phyloP scores from a whole-genome alignment of 2,888 invertebrate genomes.

The Chrysodeixis includens region DNA sequence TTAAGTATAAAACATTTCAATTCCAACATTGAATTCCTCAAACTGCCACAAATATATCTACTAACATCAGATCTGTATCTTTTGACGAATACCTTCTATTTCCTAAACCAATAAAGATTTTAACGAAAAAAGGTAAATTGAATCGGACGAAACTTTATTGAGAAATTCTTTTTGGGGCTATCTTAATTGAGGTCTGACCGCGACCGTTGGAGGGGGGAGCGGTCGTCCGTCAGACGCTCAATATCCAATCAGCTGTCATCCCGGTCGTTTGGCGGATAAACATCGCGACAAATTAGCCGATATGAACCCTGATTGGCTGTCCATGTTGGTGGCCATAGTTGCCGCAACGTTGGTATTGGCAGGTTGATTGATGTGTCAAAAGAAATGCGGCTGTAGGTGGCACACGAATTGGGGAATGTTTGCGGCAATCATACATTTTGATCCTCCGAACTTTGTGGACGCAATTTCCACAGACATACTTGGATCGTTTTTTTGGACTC shows the following conservation, averaged over 20 bases:
- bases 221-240: constrained; percentile 41
- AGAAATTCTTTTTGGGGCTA: constrained; percentile 31
- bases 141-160: constrained; percentile 36
- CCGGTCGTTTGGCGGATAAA: constrained; percentile 50
- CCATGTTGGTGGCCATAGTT: constrained; percentile 10
- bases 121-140: constrained; percentile 28
- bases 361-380: constrained; percentile 35
- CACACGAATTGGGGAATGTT: constrained; percentile 12
- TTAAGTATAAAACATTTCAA: too few relatives aligned
- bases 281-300: constrained; percentile 53
- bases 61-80: not conserved
- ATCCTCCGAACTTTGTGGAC: not conserved
- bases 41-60: not conserved
- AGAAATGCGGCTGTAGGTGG: constrained; percentile 16
- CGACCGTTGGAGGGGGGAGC: not conserved
- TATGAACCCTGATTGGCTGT: constrained; percentile 35
- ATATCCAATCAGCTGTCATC: constrained; percentile 45
- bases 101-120: not conserved
- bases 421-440: not conserved
- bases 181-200: constrained; percentile 31
- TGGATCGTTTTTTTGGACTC: too few relatives aligned
- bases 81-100: constrained; percentile 8
- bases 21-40: too few relatives aligned
- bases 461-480: too few relatives aligned
- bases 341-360: constrained; percentile 18